Evolutionary conservation across 1,140 invertebrate species (phyloP).

Genomic region (Drosophila auraria): DNA sequence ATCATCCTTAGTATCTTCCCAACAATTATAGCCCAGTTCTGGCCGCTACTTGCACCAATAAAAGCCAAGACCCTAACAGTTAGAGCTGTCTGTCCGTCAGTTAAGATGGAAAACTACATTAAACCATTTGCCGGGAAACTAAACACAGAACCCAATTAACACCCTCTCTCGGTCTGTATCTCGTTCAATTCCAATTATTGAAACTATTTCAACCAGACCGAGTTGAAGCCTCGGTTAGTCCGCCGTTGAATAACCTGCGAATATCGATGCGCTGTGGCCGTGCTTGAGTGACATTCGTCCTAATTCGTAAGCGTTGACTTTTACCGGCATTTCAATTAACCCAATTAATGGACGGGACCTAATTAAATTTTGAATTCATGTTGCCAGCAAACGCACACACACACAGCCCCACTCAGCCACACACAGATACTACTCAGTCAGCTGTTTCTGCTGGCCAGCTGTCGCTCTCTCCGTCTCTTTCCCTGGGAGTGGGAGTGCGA

Average conservation of each 20-base stretch:
- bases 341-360: slow-evolving; percentile 85
- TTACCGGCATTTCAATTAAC: slow-evolving; percentile 85
- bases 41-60: not conserved
- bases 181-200: slow-evolving; percentile 32
- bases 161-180: not conserved
- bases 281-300: slow-evolving; percentile 81
- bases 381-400: slow-evolving; percentile 45
- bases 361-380: slow-evolving; percentile 85
- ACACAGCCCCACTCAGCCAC: slow-evolving; percentile 17
- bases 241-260: slow-evolving; percentile 14
- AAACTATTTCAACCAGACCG: slow-evolving; percentile 44
- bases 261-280: slow-evolving; percentile 31
- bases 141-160: slow-evolving; percentile 8
- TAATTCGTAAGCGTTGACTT: slow-evolving; percentile 80
- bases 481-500: slow-evolving; percentile 13
- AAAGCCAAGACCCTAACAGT: not conserved
- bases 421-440: slow-evolving; percentile 60
- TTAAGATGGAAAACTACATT: slow-evolving; percentile 11
- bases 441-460: slow-evolving; percentile 75
- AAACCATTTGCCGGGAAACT: slow-evolving; percentile 5
- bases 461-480: slow-evolving; percentile 31
- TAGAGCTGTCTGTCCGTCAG: not conserved
- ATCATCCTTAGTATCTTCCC: not conserved
- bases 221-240: slow-evolving; percentile 33
- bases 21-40: slow-evolving; percentile 1